Evolutionary conservation across 2,888 invertebrate genomes (phyloP), one percentile per base, ranked within the genome.

Genomic region (Anarsia innoxiella): DNA sequence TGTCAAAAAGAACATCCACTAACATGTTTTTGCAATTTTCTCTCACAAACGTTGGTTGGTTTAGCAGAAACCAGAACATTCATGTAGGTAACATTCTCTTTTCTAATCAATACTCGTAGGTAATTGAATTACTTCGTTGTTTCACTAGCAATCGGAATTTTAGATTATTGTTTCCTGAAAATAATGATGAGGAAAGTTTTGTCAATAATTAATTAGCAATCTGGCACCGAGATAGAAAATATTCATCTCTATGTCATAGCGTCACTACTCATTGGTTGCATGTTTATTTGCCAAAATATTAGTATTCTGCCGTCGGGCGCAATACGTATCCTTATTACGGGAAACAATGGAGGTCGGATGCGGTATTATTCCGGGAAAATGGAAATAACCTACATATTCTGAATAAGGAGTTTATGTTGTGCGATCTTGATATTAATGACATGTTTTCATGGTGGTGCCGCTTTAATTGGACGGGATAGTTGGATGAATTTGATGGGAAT

Each of bases 211-310:
- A n/a, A n/a, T n/a, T n/a, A n/a, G n/a, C n/a, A n/a, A n/a, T n/a
- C n/a, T n/a, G n/a, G n/a, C n/a, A n/a, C n/a, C n/a, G n/a, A 19
- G 19, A 19, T 6, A 6, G 19, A 6, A 19, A 19, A 19, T 19
- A 5, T 19, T 26, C 19, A 9, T 31, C 16, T n/a, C 9, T 1
- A 9, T 13, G 5, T 9, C 4, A n/a, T 3, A 3, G 6, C 13
- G 23, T 13, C 31, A 14, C 13, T 13, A 23, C 44, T 41, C 41
- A 46, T 41, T 19, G 47, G 46, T 31, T 48, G 51, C 50, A 44
- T 54, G 46, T 51, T 52, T 56, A 56, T 57, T 55, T 52, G 42
- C 49, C 26, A 43, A 51, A 45, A 49, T 49, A 62, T 66, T 64
- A 59, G 55, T 66, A 64, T 64, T 57, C 64, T 23, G 40, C 31